Base-by-base conservation (phyloP, 2,888 invertebrate species). In the Nebria salina region DNA sequence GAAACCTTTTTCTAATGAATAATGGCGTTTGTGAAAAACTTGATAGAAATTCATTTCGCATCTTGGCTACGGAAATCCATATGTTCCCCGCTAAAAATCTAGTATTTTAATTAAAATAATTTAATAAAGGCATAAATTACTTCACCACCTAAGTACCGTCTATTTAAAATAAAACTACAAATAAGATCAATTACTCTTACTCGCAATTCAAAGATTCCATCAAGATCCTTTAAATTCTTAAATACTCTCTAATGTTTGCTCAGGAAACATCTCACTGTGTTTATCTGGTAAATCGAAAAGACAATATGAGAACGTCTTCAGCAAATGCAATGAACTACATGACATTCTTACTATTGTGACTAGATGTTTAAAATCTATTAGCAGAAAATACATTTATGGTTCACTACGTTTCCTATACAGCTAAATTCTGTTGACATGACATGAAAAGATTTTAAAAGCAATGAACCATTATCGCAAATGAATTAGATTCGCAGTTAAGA, bases 1-100 rank as follows among this genome's bases (percentile, higher is more conserved):
- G 9, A 68, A 20, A 70, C 25, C 54, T 41, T 13, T 13, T 54
- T 65, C 13, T 78, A 78, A 78, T 78, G 78, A 78, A 78, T 78
- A 78, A 78, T 78, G 78, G 73, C 74, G 74, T 54, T 54, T 54
- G 5, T 34, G 34, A 34, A 34, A 34, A 34, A 34, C 34, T 34
- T 34, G 34, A 34, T 34, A 34, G 34, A 34, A 34, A 34, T 34
- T 34, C 34, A 5, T 34, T 34, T 34, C 34, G 34, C 2, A 34
- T 34, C 34, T 34, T 75, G 65, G 65, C 2, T 7, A 34, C 34
- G 34, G 6, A 34, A 34, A 34, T 34, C 26, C 25, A 34, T n/a
- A 15, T 25, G 75, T 34, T 34, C 34, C 4, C 34, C 34, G 34
- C 20, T 20, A 20, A 20, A 20, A 20, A 20, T 20, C 20, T 20